phyloP scores from a whole-genome alignment of 2,113 vertebrate genomes.

The Heterotis niloticus region DNA sequence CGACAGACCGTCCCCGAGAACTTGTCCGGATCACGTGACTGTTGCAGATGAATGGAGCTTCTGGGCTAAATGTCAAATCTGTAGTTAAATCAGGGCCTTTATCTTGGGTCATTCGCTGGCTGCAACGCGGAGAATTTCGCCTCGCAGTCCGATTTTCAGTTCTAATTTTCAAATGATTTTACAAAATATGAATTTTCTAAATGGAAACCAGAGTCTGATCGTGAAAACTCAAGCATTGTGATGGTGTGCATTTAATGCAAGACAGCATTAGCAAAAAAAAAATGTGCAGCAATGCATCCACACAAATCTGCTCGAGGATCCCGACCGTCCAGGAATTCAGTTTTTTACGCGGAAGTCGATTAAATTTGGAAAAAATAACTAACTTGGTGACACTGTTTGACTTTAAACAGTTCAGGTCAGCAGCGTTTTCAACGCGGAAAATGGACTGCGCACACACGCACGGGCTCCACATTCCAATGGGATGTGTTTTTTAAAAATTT shows the following conservation, averaged over 20 bases:
- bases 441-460: neutral
- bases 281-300: too few species aligned
- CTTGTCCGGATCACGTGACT: neutral
- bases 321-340: too few species aligned
- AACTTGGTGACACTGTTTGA: too few species aligned
- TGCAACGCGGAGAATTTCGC: neutral
- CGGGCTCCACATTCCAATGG: conserved; percentile 12
- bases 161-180: neutral
- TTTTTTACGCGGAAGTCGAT: too few species aligned
- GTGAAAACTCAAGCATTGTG: neutral
- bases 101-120: neutral
- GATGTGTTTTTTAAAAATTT: neutral
- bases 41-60: neutral
- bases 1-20: neutral
- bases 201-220: too few species aligned
- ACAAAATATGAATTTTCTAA: neutral
- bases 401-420: too few species aligned
- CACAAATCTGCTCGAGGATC: too few species aligned
- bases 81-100: neutral
- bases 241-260: neutral
- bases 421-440: too few species aligned
- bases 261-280: neutral
- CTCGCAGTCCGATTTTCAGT: neutral
- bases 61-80: neutral
- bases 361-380: too few species aligned